Conservation (phyloP, 1,140 invertebrate species). For the Cotesia chilonis region DNA sequence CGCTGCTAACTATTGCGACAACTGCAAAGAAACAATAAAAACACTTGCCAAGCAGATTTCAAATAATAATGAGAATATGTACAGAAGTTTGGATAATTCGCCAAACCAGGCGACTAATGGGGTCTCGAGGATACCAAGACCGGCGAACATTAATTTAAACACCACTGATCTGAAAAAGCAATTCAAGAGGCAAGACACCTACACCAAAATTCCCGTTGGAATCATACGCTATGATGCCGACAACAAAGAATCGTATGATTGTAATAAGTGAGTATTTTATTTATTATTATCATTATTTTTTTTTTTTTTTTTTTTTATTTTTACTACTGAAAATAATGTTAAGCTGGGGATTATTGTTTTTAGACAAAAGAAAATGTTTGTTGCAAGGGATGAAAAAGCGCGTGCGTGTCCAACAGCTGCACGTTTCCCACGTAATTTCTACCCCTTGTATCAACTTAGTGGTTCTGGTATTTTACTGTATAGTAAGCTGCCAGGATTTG, state of each 20-base stretch:
- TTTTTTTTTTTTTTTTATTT: conserved; percentile 1
- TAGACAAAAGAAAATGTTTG: neutral
- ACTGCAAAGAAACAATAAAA: conserved; percentile 72
- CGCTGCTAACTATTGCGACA: conserved; percentile 72
- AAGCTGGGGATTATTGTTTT: too few relatives aligned
- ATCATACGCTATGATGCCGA: conserved; percentile 57
- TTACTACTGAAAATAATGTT: neutral
- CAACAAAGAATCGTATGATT: conserved; percentile 58
- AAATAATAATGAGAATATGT: conserved; percentile 40
- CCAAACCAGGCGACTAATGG: conserved; percentile 48
- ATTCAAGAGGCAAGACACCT: conserved; percentile 60
- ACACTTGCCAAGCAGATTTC: conserved; percentile 66
- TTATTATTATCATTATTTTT: neutral
- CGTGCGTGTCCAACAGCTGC: conserved; percentile 10
- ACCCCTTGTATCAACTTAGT: neutral
- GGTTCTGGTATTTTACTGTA: neutral
- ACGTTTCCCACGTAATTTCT: neutral
- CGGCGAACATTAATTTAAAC: conserved; percentile 52
- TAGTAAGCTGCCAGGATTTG: neutral
- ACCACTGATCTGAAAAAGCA: conserved; percentile 48
- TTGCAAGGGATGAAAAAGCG: neutral
- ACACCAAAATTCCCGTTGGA: conserved; percentile 54
- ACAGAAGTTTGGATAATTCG: conserved; percentile 10
- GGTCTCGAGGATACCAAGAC: conserved; percentile 56
- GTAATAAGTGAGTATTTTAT: conserved; percentile 48